Evolutionary conservation across 2,113 vertebrate species (phyloP), one percentile per base, ranked within the genome.

Genomic region (Tragelaphus strepsiceros): DNA sequence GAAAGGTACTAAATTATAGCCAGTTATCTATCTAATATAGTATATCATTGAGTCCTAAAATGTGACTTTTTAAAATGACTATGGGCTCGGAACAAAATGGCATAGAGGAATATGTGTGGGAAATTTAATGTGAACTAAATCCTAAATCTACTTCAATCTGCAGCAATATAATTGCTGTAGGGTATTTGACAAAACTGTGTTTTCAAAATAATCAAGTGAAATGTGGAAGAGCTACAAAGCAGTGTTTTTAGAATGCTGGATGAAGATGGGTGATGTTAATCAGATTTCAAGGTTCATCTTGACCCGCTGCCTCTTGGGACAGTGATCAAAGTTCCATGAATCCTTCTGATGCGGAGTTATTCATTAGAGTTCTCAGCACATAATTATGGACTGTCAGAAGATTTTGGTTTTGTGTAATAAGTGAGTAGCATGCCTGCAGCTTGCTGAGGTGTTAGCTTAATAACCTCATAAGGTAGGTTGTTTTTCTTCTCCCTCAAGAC

Each of bases 321-420:
- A 97, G 58, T 97, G 98, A 98, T 98, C 98, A 98, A 98, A 98
- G 98, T 98, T 97, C 81, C 43, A 26, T 94, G 89, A 98, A 95
- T 98, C 90, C 86, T 97, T 99, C 94, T 98, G 98, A 98, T 98
- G 96, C 82, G 3, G 95, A 98, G 97, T 98, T 98, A 98, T 92
- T 99, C 97, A 98, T 98, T 98, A 98, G 95, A 95, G 93, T 97
- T 97, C 95, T 97, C 96, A 96, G 96, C 87, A 96, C 94, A 90
- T 98, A 97, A 97, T 98, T 98, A 97, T 85, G 89, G 49, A 95
- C 81, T 98, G 97, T 96, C 91, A 98, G 93, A 96, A 98, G 95
- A 97, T 96, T 93, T 24, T 0, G 6, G 83, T 92, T 97, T 98
- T 98, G 78, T 97, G 1, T 97, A 98, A 96, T 97, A 96, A 98